These are phyloP conservation scores for Cinclus cinclus DNA, from an alignment of 2,113 vertebrate genomes.

Conservation along the genomic window DNA sequence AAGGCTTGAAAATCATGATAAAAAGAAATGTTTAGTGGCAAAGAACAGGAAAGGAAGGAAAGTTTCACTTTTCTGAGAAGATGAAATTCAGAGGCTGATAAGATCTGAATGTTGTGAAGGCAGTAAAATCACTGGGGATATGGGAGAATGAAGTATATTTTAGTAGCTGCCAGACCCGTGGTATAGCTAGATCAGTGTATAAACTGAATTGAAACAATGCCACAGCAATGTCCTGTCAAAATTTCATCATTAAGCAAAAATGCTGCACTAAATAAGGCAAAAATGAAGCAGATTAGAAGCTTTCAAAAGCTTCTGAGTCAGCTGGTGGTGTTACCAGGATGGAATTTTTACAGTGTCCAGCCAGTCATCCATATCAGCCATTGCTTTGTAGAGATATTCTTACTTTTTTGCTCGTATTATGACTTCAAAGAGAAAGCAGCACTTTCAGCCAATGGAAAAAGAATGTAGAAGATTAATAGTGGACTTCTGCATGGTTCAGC, in stretches of 20 bases:
- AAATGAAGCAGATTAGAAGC: conserved; percentile 3
- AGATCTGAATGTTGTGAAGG: not conserved
- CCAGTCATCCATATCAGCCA: not conserved
- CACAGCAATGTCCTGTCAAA: conserved; percentile 26
- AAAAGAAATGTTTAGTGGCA: not conserved
- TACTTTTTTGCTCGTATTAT: not conserved
- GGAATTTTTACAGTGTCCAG: not conserved
- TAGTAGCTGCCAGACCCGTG: conserved; percentile 6
- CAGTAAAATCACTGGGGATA: not conserved
- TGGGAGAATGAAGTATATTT: not conserved
- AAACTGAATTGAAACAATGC: conserved; percentile 46
- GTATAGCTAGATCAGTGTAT: not conserved
- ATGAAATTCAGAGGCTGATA: conserved; percentile 11
- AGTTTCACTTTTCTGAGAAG: conserved; percentile 17
- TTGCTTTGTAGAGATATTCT: not conserved
- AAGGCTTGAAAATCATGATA: conserved; percentile 8
- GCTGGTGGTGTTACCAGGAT: not conserved
- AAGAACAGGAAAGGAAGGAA: conserved; percentile 12
- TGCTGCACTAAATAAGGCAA: not conserved
- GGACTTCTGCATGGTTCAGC: not conserved
- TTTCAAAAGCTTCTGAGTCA: conserved; percentile 39
- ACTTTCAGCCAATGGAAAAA: conserved; percentile 14
- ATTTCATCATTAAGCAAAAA: conserved; percentile 4
- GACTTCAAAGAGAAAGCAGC: not conserved
- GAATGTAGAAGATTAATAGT: not conserved